Base-by-base conservation (phyloP, 2,888 invertebrate genomes). In the Eueremaeus valkanovi region DNA sequence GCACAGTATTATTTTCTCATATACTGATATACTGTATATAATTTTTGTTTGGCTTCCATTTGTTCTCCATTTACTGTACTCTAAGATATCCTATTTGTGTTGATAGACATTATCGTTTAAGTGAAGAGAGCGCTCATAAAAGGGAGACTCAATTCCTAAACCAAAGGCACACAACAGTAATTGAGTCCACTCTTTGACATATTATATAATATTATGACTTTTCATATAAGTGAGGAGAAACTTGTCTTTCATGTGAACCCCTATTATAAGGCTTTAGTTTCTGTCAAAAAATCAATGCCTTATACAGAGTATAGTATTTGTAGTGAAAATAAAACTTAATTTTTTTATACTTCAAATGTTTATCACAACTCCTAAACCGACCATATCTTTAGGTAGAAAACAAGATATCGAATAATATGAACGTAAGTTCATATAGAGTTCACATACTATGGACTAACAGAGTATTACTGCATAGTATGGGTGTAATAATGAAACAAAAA, bases 61-160 rank as follows among this genome's bases (percentile, higher is more conserved):
- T 24, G 6, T 5, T 58, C 27, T 18, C 24, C 18, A 9, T 58
- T 51, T 51, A 51, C 5, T 51, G 40, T 51, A 6, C 51, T 11
- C 36, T 36, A n/a, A 5, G 24, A 58, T 58, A 51, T 51, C 51
- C 8, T 51, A 51, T 58, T 58, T 24, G 58, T 58, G 45, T 58
- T 58, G 24, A 24, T 58, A 58, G 58, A 58, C 58, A 58, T 58
- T 58, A 58, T 58, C 58, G 29, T 24, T 58, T 24, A 58, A 58
- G 58, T 24, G 58, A 58, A 24, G 58, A 3, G 24, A n/a, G n/a
- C n/a, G n/a, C n/a, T n/a, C 58, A 27, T 6, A 11, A 27, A 58
- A 24, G 24, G 29, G 16, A 24, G 18, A 18, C 45, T 8, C 3
- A 58, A 24, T 24, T 24, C 27, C 11, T 18, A 45, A 45, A 45